Evolutionary conservation across 1,140 invertebrate species (phyloP).

Genomic region (Oryctes rhinoceros): DNA sequence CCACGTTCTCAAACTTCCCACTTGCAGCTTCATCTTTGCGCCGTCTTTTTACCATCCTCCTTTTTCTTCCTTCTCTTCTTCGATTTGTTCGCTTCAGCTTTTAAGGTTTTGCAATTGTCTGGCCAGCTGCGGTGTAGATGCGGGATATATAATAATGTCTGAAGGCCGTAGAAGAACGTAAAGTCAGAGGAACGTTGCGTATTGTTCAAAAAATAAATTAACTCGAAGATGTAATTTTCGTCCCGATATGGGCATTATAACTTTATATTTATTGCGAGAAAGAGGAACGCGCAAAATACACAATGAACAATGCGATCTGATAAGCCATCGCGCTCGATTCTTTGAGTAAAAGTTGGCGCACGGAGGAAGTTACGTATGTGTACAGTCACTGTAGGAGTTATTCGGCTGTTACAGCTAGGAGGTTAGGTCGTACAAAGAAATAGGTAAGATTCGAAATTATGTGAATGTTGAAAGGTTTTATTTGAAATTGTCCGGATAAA

Average conservation of each 20-base stretch:
- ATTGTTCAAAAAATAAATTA: constrained; percentile 33
- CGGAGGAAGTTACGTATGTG: too few species aligned
- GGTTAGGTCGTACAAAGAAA: too few species aligned
- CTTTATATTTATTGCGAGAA: constrained; percentile 5
- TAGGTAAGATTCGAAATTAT: too few species aligned
- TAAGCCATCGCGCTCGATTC: background rate
- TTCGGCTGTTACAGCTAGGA: too few species aligned
- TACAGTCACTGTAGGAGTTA: too few species aligned
- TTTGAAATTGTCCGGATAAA: too few species aligned
- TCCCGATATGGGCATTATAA: background rate
- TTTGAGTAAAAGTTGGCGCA: too few species aligned
- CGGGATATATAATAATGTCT: background rate
- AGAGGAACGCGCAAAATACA: constrained; percentile 19
- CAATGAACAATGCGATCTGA: constrained; percentile 38
- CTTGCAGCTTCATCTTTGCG: background rate
- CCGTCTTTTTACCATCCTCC: background rate
- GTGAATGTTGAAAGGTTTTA: too few species aligned
- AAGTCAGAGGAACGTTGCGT: background rate
- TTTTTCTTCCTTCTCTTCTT: background rate
- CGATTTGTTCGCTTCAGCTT: background rate
- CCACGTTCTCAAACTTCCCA: background rate
- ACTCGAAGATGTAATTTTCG: constrained; percentile 35
- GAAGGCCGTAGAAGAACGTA: background rate
- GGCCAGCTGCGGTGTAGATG: too few species aligned
- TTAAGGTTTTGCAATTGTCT: too few species aligned